Base-by-base conservation (phyloP, 2,888 invertebrate genomes). In the Horisme vitalbata region DNA sequence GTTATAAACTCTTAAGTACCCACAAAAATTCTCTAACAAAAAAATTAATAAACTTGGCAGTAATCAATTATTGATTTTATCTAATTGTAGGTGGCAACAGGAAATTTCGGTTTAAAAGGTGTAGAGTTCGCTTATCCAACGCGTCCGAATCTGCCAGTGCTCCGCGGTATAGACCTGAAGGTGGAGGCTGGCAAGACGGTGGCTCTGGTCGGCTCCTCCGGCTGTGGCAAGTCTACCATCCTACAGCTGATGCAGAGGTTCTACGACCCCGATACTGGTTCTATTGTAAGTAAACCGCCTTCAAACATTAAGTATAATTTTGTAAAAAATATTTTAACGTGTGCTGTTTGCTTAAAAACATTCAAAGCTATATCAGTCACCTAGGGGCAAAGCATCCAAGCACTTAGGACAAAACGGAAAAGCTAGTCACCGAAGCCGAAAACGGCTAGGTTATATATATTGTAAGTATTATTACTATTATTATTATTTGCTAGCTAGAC, bases 51-150 rank as follows among this genome's bases (percentile, higher is more conserved):
- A 2, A 3, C 8, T 5, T 9, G 23, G 4, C 4, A 9, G n/a
- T 23, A 34, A 5, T 1, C 12, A 0, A 4, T 4, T 1, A 15
- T 26, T 26, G 5, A 26, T 6, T 5, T 32, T 15, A 27, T 37
- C 10, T 4, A 5, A 20, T 47, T 55, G 6, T 60, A 93, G 91
- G 79, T 85, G 50, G 87, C 92, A 1, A 88, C 92, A 14, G 95
- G 95, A 0, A 91, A 92, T 41, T 93, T 96, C 52, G 86, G 86
- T 31, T 91, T 95, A 56, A 91, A 92, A 38, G 91, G 94, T 41
- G 91, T 95, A 0, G 91, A 93, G 63, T 97, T 97, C 78, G 90
- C 93, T 57, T 97, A 97, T 75, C 97, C 97, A 0, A 94, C 95
- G 0, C 90, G 97, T 11, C 92, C 93, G 5, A 92, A 94, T 55